Evolutionary conservation across 2,113 vertebrate species (phyloP), one percentile per base, ranked within the genome.

Genomic region (Struthidea cinerea): DNA sequence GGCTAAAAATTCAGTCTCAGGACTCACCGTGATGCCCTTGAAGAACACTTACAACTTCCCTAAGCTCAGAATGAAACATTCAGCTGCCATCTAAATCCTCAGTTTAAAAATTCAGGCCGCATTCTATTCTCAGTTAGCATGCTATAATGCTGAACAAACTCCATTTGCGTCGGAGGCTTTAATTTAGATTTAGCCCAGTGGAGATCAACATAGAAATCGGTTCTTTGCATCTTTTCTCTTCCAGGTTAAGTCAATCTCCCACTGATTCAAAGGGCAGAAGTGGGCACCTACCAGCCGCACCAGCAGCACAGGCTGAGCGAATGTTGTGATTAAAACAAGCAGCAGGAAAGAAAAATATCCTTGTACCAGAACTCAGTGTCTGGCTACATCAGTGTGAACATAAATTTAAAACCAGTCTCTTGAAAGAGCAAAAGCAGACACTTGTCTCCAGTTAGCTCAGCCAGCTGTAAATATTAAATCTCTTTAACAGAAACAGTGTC

Each of bases 271-370:
- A 83, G 78, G 53, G 53, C 65, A 91, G 77, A 70, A 91, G 33
- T 22, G 1, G 30, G 33, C 47, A 81, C 30, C 79, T 39, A 63
- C 24, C 35, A 85, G n/a, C 8, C 33, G 53, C 55, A 42, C 15
- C 4, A 3, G 41, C 53, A 68, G 46, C 0, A 0, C 39, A 20
- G 46, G 20, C 3, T 88, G 50, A 52, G 11, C 0, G 0, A 44
- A 47, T 10, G 28, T 13, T 68, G 1, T 37, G 77, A 52, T 84
- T 81, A 49, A 81, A 89, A 84, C 10, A 79, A 84, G 64, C 44
- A 84, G 49, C 32, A 84, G 53, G 52, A 84, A 50, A 74, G 14
- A 85, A 84, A 84, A 89, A 52, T 13, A 24, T 32, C 1, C 61
- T 73, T 86, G 52, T 44, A 63, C 24, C 35, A 71, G 64, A 59